Conservation (phyloP, 2,113 vertebrate species). For the Upupa epops region DNA sequence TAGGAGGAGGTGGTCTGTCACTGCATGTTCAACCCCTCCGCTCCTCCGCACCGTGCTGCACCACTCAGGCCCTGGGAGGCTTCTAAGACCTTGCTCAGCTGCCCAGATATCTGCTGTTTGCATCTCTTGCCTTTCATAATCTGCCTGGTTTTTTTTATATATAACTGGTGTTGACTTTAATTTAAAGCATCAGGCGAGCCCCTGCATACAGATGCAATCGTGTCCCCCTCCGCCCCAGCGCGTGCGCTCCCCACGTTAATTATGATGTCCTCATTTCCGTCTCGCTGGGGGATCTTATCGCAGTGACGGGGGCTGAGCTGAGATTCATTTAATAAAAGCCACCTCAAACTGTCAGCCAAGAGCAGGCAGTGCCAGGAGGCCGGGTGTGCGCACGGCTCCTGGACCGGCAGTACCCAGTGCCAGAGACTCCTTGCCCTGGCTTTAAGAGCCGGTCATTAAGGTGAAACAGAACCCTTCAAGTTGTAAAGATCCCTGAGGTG, state of each 20-base stretch:
- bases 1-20: background rate
- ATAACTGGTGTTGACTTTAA: conserved; percentile 58
- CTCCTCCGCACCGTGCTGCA: background rate
- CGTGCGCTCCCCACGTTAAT: background rate
- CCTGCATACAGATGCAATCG: conserved; percentile 39
- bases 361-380: background rate
- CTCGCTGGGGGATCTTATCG: conserved; percentile 46
- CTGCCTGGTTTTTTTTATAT: background rate
- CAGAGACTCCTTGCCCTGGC: background rate
- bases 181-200: conserved; percentile 38
- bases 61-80: background rate
- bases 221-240: fast-evolving
- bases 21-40: fast-evolving
- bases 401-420: fast-evolving
- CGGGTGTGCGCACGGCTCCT: background rate
- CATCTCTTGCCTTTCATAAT: conserved; percentile 51
- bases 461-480: background rate
- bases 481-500: background rate
- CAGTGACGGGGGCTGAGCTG: background rate
- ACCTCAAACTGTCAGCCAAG: background rate
- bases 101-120: conserved; percentile 37
- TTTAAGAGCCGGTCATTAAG: background rate
- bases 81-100: background rate
- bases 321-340: background rate
- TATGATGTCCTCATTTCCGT: conserved; percentile 64